Evolutionary conservation across 2,888 invertebrate genomes (phyloP), one percentile per base, ranked within the genome.

Genomic region (Cataglyphis cursor): DNA sequence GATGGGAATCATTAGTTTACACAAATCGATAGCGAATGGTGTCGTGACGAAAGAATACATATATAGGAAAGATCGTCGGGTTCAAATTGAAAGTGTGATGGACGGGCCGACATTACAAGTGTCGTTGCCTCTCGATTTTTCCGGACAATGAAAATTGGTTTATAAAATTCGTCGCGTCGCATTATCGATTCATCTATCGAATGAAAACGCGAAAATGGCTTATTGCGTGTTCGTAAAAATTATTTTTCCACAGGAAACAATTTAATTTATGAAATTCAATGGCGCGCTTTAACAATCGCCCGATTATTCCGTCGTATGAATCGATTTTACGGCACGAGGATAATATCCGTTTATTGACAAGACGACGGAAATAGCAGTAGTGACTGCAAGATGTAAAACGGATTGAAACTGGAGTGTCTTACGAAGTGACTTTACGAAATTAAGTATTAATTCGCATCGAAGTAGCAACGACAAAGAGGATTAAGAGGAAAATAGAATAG

Each of bases 31-130:
- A 44, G 75, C 38, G 44, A 75, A 74, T 64, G 48, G 38, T 54
- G 59, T 64, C 35, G 68, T 24, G 64, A 54, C 61, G 35, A 75
- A 65, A 65, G 28, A 57, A 48, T n/a, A 57, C 28, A 31, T 15
- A 24, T 66, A 66, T 31, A 72, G 64, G n/a, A 41, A 81, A 18
- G 31, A 70, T 61, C 59, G 24, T 35, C 18, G 70, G 44, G 31
- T 28, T 64, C 21, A 82, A 83, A 85, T 85, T 76, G 83, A 80
- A 83, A 76, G 70, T 83, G 83, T 41, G 41, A 83, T 62, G 61
- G 72, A 73, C 51, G 48, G 10, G 51, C 9, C 2, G 35, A 62
- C 21, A 54, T 80, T 85, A 70, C 54, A 38, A 73, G 28, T 51
- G 73, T 85, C 68, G 78, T 73, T 80, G 61, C 35, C 18, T 68